Evolutionary conservation across 2,888 invertebrate genomes (phyloP).

Genomic region (Lottia gigantea): DNA sequence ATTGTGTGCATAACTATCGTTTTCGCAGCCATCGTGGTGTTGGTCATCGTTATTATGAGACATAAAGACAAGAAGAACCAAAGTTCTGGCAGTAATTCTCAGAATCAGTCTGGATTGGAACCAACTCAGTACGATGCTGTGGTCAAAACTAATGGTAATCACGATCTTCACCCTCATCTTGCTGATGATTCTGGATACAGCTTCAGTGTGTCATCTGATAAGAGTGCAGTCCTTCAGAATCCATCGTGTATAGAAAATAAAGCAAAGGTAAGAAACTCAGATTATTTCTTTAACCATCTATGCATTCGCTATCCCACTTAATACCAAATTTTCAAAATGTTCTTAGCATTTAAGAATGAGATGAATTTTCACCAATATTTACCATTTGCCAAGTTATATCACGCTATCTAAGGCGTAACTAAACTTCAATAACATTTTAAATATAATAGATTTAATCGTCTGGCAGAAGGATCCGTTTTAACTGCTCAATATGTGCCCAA

Average conservation of each 20-base stretch:
- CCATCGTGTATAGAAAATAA: not conserved
- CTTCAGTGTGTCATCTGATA: not conserved
- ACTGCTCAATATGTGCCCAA: no score
- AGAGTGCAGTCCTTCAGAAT: not conserved
- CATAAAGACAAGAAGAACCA: conserved; percentile 39
- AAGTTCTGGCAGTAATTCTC: not conserved
- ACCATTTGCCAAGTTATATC: no score
- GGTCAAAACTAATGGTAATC: not conserved
- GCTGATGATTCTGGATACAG: not conserved
- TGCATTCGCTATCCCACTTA: no score
- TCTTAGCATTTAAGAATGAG: no score
- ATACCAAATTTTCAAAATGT: no score
- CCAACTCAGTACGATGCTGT: not conserved
- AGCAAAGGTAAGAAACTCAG: not conserved
- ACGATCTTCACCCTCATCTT: not conserved
- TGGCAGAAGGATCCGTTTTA: no score
- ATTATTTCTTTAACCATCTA: no score
- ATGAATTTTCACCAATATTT: no score
- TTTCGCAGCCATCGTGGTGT: conserved; percentile 54
- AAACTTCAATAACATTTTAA: no score
- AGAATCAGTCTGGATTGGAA: not conserved
- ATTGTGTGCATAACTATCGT: conserved; percentile 55
- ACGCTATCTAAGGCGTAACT: no score
- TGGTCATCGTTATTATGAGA: conserved; percentile 55
- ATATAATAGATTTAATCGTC: no score